Evolutionary conservation across 2,113 vertebrate genomes (phyloP).

Genomic region (Nothocercus julius): DNA sequence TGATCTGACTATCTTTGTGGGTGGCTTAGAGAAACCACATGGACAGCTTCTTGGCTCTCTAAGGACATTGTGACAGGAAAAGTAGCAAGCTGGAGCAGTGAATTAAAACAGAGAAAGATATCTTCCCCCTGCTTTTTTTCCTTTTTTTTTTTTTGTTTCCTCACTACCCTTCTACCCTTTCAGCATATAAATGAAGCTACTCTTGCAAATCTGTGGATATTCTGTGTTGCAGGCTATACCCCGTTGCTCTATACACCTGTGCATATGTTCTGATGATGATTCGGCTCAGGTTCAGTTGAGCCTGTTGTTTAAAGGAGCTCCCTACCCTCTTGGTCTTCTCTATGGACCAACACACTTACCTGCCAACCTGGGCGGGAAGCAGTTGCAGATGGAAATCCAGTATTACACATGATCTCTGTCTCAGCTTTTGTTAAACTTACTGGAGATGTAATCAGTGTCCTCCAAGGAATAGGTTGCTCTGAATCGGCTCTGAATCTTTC

Average conservation of each 20-base stretch:
- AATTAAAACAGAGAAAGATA: background rate
- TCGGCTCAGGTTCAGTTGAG: background rate
- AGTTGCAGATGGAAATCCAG: background rate
- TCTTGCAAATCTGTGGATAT: background rate
- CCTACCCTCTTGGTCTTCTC: background rate
- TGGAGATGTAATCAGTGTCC: background rate
- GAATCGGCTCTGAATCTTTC: background rate
- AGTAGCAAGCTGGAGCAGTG: background rate
- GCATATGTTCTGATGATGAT: background rate
- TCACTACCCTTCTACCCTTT: background rate
- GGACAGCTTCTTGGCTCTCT: background rate
- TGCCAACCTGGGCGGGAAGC: background rate
- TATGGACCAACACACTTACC: background rate
- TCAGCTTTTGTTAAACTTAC: background rate
- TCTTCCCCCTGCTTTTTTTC: background rate
- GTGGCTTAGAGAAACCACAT: background rate
- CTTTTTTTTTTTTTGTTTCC: fast-evolving
- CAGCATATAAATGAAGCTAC: background rate
- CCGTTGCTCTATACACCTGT: background rate
- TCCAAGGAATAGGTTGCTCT: background rate
- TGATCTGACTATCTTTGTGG: background rate
- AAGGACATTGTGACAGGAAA: background rate
- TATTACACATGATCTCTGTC: background rate
- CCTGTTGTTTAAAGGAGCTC: background rate
- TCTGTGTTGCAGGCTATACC: background rate